Conservation (phyloP, 1,140 invertebrate species). For the Conus ventricosus region DNA sequence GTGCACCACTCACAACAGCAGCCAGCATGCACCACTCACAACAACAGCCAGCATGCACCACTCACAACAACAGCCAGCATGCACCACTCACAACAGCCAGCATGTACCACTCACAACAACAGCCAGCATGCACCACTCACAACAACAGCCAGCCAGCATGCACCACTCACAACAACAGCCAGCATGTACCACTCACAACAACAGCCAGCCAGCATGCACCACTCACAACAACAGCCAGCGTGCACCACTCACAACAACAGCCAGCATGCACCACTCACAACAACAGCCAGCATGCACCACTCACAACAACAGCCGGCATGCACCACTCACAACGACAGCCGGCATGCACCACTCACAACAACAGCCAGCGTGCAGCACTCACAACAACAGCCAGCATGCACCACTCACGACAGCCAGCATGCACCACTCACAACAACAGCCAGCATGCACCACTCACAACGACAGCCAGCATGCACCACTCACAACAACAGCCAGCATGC, state of each 20-base stretch:
- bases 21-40: constrained; percentile 46
- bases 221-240: constrained; percentile 59
- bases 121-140: constrained; percentile 50
- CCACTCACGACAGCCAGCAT: no score
- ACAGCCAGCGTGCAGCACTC: constrained; percentile 47
- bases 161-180: constrained; percentile 56
- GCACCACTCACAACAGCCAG: no score
- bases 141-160: constrained; percentile 56
- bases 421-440: constrained; percentile 56
- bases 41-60: constrained; percentile 51
- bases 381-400: constrained; percentile 63
- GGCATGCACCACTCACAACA: constrained; percentile 49
- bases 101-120: constrained; percentile 53
- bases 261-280: constrained; percentile 52
- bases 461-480: constrained; percentile 47
- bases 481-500: constrained; percentile 58
- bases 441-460: constrained; percentile 50
- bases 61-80: constrained; percentile 61
- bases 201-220: no score
- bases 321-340: no score
- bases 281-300: constrained; percentile 47
- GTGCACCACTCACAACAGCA: no score
- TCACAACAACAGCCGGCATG: constrained; percentile 62
- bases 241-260: constrained; percentile 55
- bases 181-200: no score